phyloP scores from a whole-genome alignment of 2,113 vertebrate species.

The Mustela nigripes region DNA sequence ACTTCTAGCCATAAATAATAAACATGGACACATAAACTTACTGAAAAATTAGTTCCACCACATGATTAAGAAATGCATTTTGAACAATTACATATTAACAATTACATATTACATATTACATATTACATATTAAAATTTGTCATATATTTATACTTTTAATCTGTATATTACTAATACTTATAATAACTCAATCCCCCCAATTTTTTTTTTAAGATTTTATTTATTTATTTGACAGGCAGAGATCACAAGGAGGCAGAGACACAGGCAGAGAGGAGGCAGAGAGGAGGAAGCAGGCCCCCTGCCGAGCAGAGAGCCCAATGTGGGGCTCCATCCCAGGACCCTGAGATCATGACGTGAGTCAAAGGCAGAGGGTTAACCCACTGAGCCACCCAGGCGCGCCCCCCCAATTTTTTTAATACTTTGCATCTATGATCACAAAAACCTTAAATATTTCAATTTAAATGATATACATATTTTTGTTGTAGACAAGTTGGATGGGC shows the following conservation, averaged over 20 bases:
- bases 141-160: slow-evolving; percentile 7
- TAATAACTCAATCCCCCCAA: background rate
- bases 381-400: no score
- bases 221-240: no score
- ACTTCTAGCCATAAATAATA: background rate
- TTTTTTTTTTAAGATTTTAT: background rate
- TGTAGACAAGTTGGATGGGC: background rate
- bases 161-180: background rate
- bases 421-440: background rate
- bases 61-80: slow-evolving; percentile 23
- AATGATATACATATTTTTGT: background rate
- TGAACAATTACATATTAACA: slow-evolving; percentile 20
- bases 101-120: no score
- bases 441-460: slow-evolving; percentile 24
- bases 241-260: no score
- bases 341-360: no score
- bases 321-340: no score
- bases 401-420: background rate
- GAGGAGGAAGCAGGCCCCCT: no score
- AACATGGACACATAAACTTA: background rate
- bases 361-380: no score
- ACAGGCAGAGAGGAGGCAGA: no score
- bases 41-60: background rate
- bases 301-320: no score
- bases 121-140: background rate